phyloP scores from a whole-genome alignment of 2,888 invertebrate species.

The Bibio marci region DNA sequence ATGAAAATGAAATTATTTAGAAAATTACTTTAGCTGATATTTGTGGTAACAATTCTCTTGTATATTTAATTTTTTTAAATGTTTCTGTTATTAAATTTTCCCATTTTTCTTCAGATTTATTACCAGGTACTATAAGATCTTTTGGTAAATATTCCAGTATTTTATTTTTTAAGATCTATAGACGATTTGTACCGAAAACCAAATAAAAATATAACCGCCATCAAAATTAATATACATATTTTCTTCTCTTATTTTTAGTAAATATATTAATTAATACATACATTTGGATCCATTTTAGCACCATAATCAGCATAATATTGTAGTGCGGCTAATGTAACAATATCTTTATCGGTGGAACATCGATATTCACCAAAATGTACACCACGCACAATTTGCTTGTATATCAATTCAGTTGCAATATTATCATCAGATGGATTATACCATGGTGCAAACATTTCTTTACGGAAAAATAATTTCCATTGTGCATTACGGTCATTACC shows the following conservation, averaged over 20 bases:
- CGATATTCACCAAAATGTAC: constrained; percentile 86
- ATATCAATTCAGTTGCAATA: constrained; percentile 75
- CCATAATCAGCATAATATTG: constrained; percentile 80
- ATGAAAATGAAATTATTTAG: no score
- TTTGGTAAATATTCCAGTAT: constrained; percentile 20
- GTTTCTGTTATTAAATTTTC: constrained; percentile 52
- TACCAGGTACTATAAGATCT: constrained; percentile 33
- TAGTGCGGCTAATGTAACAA: constrained; percentile 76
- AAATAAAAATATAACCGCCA: neutral
- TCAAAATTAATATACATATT: constrained; percentile 6
- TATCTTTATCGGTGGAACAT: constrained; percentile 64
- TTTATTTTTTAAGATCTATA: constrained; percentile 15
- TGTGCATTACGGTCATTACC: constrained; percentile 68
- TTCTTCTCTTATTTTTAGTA: constrained; percentile 17
- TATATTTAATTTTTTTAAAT: constrained; percentile 53
- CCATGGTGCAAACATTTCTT: constrained; percentile 88
- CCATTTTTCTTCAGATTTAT: constrained; percentile 50
- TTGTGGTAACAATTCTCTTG: constrained; percentile 44
- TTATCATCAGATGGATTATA: constrained; percentile 69
- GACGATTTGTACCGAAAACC: neutral
- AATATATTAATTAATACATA: no score
- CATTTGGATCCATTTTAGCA: constrained; percentile 42
- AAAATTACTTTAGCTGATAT: constrained; percentile 50
- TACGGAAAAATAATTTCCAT: constrained; percentile 74
- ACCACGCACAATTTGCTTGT: constrained; percentile 72